Evolutionary conservation across 1,140 invertebrate species (phyloP).

Genomic region (Callitettix versicolor): DNA sequence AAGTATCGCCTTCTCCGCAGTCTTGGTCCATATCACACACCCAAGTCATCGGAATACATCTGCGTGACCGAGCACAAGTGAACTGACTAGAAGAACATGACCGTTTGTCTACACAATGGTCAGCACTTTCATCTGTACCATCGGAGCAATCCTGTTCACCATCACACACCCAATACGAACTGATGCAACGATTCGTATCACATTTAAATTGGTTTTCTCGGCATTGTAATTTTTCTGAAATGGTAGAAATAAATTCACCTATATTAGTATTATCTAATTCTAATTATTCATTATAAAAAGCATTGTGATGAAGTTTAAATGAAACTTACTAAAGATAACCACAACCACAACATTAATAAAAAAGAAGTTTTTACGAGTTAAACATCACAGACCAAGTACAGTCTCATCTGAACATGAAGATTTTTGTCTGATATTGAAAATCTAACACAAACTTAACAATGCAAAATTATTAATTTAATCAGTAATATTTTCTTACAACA

Average conservation of each 20-base stretch:
- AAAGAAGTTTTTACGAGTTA: too few species aligned
- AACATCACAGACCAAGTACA: too few species aligned
- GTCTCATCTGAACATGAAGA: too few species aligned
- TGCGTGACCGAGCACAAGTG: conserved; percentile 28
- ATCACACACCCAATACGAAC: conserved; percentile 37
- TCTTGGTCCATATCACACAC: conserved; percentile 66
- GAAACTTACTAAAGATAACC: too few species aligned
- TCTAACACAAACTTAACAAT: too few species aligned
- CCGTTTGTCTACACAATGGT: conserved; percentile 28
- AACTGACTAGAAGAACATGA: conserved; percentile 30
- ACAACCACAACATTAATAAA: too few species aligned
- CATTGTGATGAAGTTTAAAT: too few species aligned
- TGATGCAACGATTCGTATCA: conserved; percentile 39
- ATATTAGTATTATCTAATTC: not conserved
- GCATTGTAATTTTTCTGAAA: conserved; percentile 14
- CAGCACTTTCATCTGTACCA: conserved; percentile 31
- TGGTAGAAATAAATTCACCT: not conserved
- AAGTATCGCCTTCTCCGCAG: conserved; percentile 56
- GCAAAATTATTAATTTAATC: too few species aligned
- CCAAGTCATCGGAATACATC: conserved; percentile 58
- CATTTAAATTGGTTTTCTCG: conserved; percentile 39
- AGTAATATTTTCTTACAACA: too few species aligned
- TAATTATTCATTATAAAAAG: not conserved
- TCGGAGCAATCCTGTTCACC: conserved; percentile 36
- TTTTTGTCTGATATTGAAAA: too few species aligned